phyloP scores from a whole-genome alignment of 2,888 invertebrate genomes.

The Epinotia bilunana region DNA sequence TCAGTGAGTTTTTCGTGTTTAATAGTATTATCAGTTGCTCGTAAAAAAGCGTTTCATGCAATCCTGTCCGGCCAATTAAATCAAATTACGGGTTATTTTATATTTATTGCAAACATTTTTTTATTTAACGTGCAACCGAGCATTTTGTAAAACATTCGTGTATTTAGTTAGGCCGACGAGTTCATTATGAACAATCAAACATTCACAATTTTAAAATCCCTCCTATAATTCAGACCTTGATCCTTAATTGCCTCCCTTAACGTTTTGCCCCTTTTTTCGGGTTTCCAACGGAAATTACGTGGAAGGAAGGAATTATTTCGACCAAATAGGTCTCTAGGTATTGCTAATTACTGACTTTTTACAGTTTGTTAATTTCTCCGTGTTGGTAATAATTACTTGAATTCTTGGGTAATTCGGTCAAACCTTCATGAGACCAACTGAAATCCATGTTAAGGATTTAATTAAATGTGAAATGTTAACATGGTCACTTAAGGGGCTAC shows the following conservation, averaged over 20 bases:
- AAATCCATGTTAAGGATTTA: constrained; percentile 8
- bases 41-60: constrained; percentile 5
- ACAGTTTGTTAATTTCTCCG: constrained; percentile 56
- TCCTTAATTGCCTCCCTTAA: constrained; percentile 73
- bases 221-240: constrained; percentile 65
- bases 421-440: background rate
- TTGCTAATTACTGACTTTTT: constrained; percentile 68
- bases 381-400: constrained; percentile 53
- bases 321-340: constrained; percentile 70
- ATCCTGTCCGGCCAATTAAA: constrained; percentile 16
- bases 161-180: constrained; percentile 24
- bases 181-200: constrained; percentile 49
- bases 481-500: background rate
- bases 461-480: background rate
- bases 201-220: constrained; percentile 58
- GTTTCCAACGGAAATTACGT: constrained; percentile 73
- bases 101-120: background rate
- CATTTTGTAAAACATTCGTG: constrained; percentile 1
- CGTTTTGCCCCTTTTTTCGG: constrained; percentile 64
- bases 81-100: background rate
- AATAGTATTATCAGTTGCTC: constrained; percentile 16
- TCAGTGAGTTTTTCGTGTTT: constrained; percentile 11
- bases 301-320: constrained; percentile 74
- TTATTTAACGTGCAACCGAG: background rate
- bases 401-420: constrained; percentile 1